Conservation (phyloP, 1,140 invertebrate genomes). For the Bombus polaris region DNA sequence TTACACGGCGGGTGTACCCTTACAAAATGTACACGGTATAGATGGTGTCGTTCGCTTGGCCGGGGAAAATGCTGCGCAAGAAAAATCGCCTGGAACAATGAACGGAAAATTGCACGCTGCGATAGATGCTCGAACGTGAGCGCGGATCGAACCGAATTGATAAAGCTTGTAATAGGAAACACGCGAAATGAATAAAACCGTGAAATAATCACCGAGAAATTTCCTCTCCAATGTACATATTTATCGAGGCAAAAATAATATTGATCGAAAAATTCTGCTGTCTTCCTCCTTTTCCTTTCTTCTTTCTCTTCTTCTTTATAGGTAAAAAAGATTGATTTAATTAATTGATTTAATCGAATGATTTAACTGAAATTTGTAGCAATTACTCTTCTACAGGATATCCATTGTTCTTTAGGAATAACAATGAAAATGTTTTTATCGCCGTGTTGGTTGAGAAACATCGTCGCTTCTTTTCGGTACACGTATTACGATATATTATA, state of each 20-base stretch:
- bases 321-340: too few relatives aligned
- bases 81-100: conserved; percentile 33
- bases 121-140: background rate
- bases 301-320: too few relatives aligned
- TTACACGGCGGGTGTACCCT: background rate
- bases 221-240: background rate
- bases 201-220: background rate
- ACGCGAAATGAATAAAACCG: background rate
- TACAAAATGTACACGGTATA: background rate
- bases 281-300: too few relatives aligned
- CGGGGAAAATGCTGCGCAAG: background rate
- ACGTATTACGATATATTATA: background rate
- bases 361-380: too few relatives aligned
- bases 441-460: too few relatives aligned
- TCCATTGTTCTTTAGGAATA: too few relatives aligned
- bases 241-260: background rate
- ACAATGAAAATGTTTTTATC: too few relatives aligned
- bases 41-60: background rate
- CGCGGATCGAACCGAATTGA: background rate
- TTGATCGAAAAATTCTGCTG: too few relatives aligned
- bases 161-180: background rate
- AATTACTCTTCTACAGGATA: too few relatives aligned
- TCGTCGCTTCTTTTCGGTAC: too few relatives aligned
- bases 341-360: too few relatives aligned
- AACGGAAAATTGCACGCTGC: conserved; percentile 16